These are phyloP conservation scores for Tringa solitaria DNA, from an alignment of 2,113 vertebrate species.

Conservation along the genomic window DNA sequence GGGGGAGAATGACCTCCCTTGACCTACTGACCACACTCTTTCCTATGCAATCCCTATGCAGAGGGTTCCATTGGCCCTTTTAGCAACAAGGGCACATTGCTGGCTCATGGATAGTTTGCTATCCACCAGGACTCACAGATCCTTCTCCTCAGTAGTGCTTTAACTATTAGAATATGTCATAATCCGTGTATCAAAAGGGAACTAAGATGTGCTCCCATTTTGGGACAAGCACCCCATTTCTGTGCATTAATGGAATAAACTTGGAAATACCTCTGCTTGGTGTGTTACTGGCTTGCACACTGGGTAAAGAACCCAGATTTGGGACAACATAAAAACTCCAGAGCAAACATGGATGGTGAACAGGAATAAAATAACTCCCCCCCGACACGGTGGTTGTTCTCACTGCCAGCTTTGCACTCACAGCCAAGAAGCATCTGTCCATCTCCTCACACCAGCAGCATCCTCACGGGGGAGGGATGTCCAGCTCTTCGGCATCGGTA, in stretches of 20 bases:
- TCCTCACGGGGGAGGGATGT: background rate
- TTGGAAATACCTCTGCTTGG: background rate
- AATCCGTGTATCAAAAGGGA: background rate
- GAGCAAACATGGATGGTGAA: background rate
- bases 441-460: background rate
- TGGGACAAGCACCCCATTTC: background rate
- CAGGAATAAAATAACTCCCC: background rate
- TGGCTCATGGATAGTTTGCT: too few species aligned
- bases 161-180: background rate
- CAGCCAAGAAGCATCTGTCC: background rate
- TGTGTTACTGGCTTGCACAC: background rate
- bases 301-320: background rate
- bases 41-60: too few species aligned
- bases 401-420: background rate
- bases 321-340: background rate
- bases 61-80: too few species aligned
- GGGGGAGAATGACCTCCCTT: too few species aligned
- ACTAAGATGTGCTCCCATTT: background rate
- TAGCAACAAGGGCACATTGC: too few species aligned
- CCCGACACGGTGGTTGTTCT: accelerated
- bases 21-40: too few species aligned
- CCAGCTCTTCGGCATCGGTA: background rate
- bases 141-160: too few species aligned
- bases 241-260: background rate
- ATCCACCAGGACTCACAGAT: too few species aligned